Percentiles rank a stretch among this genome's conserved stretches.
Evolutionary conservation across 2,888 invertebrate genomes (phyloP).

Genomic region (Junonia oenone): DNA sequence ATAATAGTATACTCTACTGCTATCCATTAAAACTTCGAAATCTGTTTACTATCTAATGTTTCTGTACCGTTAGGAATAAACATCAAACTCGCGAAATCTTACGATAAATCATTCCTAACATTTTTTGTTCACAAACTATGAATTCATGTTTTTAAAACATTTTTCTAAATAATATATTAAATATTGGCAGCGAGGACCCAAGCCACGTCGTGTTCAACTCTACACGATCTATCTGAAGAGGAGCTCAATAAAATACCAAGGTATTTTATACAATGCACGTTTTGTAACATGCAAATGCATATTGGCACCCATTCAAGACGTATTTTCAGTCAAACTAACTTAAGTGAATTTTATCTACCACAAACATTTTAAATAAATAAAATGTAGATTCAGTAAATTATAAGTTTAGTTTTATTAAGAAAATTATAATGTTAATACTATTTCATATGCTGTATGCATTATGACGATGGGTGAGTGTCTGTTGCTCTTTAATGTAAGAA

Average conservation of each 20-base stretch:
- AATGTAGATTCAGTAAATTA: neutral
- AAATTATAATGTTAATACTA: no score
- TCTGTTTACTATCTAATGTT: no score
- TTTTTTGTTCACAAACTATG: no score
- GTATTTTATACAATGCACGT: constrained; percentile 38
- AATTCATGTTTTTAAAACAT: no score
- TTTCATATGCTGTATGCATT: no score
- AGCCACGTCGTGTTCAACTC: constrained; percentile 74
- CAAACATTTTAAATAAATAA: neutral
- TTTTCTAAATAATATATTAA: constrained; percentile 16
- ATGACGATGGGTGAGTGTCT: no score
- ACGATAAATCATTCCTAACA: no score
- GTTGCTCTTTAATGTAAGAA: no score
- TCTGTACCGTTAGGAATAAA: no score
- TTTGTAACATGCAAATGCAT: constrained; percentile 7
- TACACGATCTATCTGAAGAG: constrained; percentile 72
- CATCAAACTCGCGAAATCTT: no score
- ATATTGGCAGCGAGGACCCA: constrained; percentile 64
- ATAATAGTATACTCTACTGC: no score
- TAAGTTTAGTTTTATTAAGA: neutral
- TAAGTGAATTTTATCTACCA: neutral
- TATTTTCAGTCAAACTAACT: constrained; percentile 1
- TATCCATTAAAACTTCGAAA: no score
- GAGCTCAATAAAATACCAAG: constrained; percentile 74
- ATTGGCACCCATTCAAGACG: constrained; percentile 12